Evolutionary conservation across 2,888 invertebrate genomes (phyloP), one percentile per base, ranked within the genome.

Genomic region (Torymus aiolomorphi): DNA sequence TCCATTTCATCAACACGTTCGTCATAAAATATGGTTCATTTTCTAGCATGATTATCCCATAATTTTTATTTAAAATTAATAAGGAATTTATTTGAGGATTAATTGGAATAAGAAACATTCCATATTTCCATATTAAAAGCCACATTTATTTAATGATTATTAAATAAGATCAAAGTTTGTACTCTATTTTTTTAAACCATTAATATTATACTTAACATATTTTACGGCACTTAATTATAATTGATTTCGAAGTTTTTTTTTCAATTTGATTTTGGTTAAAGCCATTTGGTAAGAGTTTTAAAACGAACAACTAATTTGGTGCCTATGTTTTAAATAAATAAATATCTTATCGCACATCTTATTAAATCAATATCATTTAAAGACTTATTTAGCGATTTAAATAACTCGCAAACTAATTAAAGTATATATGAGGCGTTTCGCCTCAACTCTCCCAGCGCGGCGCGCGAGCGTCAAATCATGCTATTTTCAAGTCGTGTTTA

Each of bases 1-100:
- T 89, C 31, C 14, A 42, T 49, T 14, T 16, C 67, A 54, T 8
- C n/a, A n/a, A n/a, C n/a, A n/a, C n/a, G n/a, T n/a, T n/a, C n/a
- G n/a, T n/a, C n/a, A n/a, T n/a, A n/a, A n/a, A n/a, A n/a, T n/a
- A n/a, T n/a, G n/a, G n/a, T n/a, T n/a, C n/a, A n/a, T n/a, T n/a
- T n/a, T n/a, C n/a, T n/a, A n/a, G n/a, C n/a, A n/a, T n/a, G n/a
- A n/a, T 16, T 63, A 14, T 42, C 12, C 61, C 14, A 31, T 54
- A 5, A 63, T 49, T 52, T 5, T 42, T 5, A 8, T 14, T 59
- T 67, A 10, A 2, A 18, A 49, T 76, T 49, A 42, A 18, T 16
- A 57, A 31, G 13, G 12, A 52, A n/a, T n/a, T n/a, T n/a, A 54
- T 14, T 56, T 70, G 10, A 20, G 14, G n/a, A 42, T 3, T 24